These are phyloP conservation scores for Corvus moneduloides DNA, from an alignment of 2,113 vertebrate genomes.

Conservation along the genomic window DNA sequence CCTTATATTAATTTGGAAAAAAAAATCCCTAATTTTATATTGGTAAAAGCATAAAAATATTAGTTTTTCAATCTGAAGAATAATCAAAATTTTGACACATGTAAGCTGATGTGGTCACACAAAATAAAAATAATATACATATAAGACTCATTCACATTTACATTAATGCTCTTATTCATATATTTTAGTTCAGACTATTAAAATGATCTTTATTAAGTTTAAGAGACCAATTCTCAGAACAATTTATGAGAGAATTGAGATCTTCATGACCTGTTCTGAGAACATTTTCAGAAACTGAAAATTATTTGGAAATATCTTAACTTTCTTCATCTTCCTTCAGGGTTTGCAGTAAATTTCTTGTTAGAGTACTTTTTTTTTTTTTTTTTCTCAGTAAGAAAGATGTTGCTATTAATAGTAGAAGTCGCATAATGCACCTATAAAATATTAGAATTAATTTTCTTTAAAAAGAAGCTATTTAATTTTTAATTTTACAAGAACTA, in stretches of 20 bases:
- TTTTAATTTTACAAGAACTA: not conserved
- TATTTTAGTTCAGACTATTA: not conserved
- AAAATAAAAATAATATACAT: not conserved
- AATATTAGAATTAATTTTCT: not conserved
- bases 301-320: not conserved
- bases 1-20: not conserved
- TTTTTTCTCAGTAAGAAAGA: not conserved
- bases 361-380: not conserved
- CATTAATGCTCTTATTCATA: not conserved
- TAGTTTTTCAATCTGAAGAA: not conserved
- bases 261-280: not conserved
- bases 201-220: fast-evolving
- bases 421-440: not conserved
- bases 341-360: not conserved
- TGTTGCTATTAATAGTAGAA: not conserved
- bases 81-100: not conserved
- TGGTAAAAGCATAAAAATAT: not conserved
- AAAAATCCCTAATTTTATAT: not conserved
- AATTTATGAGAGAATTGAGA: not conserved
- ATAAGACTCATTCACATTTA: not conserved
- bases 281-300: not conserved
- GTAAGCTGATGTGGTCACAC: not conserved
- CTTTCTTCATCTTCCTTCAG: not conserved
- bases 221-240: not conserved
- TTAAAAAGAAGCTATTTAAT: not conserved